Evolutionary conservation across 2,888 invertebrate genomes (phyloP), one percentile per base, ranked within the genome.

Genomic region (Andrena fulva): DNA sequence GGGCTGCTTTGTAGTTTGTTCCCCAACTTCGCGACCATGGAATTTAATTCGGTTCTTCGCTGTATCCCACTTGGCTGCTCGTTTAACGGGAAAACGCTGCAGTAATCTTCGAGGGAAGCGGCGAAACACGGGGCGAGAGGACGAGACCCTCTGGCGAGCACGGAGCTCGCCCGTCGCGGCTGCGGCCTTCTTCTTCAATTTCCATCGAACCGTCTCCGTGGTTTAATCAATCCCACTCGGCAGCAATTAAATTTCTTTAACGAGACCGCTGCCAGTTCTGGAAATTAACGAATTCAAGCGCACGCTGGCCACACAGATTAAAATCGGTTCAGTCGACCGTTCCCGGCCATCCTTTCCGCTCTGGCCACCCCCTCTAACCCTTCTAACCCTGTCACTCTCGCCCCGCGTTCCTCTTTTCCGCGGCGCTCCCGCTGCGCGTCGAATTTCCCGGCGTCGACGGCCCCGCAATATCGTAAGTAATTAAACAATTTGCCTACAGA

Each of bases 401-500:
- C 56, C 56, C 56, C 8, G 67, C 35, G 24, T 20, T 70, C 64
- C 85, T 82, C 76, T 75, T 79, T 83, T 79, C 66, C 80, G 69
- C 80, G 77, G 60, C 67, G 73, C 75, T 67, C 80, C 82, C 80
- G 82, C 48, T 71, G 69, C 20, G 54, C 78, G 67, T 80, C 84
- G 79, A 84, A 87, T 84, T 87, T 87, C 78, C 79, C 70, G 54
- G 52, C 81, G 71, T 56, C 73, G 27, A 20, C 68, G 35, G 66
- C 75, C 82, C 83, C 82, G 87, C 85, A 89, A 85, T 90, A 89
- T 89, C 89, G 80, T 89, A 89, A 90, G 89, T 93, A 93, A 94
- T 93, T 94, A 92, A 93, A 93, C 93, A 93, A 94, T 94, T 94
- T 93, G 92, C 93, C 90, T 93, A 93, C 92, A 93, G 92, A 94